A percentile compares a stretch with the other conserved stretches of the same genome.
phyloP scores from a whole-genome alignment of 2,888 invertebrate species.

The Cordylochernes scorpioides region DNA sequence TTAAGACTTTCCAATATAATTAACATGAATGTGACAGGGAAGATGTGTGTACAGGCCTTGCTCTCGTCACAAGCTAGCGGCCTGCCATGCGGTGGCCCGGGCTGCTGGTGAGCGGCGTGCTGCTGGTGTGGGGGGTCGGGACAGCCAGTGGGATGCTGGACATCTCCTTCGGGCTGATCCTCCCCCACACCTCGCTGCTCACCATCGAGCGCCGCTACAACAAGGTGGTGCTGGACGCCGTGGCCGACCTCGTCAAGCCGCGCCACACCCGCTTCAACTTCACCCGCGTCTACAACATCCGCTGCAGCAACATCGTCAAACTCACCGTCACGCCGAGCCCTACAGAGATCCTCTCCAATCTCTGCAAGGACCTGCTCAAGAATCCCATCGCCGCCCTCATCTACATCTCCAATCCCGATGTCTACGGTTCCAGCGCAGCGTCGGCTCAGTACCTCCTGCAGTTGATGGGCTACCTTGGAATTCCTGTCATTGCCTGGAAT shows the following conservation, averaged over 20 bases:
- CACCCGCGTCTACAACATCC: conserved; percentile 13
- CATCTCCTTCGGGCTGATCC: conserved; percentile 7
- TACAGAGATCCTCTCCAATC: conserved; percentile 17
- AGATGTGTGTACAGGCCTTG: too few relatives aligned
- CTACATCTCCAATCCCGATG: conserved; percentile 80
- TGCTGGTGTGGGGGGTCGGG: too few relatives aligned
- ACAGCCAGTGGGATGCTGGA: background rate
- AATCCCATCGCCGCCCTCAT: conserved; percentile 31
- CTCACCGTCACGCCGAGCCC: conserved; percentile 22
- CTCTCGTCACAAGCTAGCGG: too few relatives aligned
- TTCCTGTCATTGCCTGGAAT: conserved; percentile 91
- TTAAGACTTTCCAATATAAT: too few relatives aligned
- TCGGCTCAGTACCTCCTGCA: conserved; percentile 81
- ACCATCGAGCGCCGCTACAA: conserved; percentile 11
- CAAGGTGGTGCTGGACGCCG: conserved; percentile 7
- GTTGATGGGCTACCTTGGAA: conserved; percentile 71
- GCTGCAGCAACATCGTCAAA: conserved; percentile 18
- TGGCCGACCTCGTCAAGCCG: conserved; percentile 10
- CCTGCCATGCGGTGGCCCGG: too few relatives aligned
- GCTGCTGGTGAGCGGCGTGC: too few relatives aligned
- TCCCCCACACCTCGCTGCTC: conserved; percentile 11
- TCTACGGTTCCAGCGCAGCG: conserved; percentile 65
- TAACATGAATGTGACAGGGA: too few relatives aligned
- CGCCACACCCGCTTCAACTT: conserved; percentile 7
- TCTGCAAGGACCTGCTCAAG: conserved; percentile 18